These are phyloP conservation scores for Philonicus albiceps DNA, from an alignment of 2,888 invertebrate species.

Conservation along the genomic window DNA sequence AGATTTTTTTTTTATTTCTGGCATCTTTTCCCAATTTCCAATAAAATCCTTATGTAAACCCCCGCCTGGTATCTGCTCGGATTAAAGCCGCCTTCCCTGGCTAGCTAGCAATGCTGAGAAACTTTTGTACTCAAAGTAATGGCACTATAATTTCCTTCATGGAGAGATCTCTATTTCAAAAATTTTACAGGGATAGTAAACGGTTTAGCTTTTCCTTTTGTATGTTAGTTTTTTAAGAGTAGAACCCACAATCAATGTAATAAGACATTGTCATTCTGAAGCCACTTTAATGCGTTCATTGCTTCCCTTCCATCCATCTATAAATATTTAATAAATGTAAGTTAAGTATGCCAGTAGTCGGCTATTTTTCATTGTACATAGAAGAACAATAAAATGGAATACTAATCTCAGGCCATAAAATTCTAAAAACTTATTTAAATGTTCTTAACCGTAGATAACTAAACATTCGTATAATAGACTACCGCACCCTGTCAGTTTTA, in stretches of 20 bases:
- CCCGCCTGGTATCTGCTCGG: background rate
- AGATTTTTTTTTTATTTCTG: slow-evolving; percentile 45
- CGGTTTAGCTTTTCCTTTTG: background rate
- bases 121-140: background rate
- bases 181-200: background rate
- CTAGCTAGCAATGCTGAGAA: background rate
- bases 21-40: slow-evolving; percentile 2
- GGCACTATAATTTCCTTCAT: background rate
- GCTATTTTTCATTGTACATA: too few species aligned
- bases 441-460: too few species aligned
- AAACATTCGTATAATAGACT: too few species aligned
- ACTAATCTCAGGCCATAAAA: too few species aligned
- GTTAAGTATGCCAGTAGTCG: too few species aligned
- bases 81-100: background rate
- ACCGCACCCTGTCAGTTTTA: too few species aligned
- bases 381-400: too few species aligned
- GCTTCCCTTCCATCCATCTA: too few species aligned
- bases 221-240: background rate
- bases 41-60: slow-evolving; percentile 38
- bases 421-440: too few species aligned
- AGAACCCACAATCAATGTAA: background rate
- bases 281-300: too few species aligned
- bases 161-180: background rate
- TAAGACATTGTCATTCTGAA: too few species aligned
- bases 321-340: too few species aligned